Base-by-base conservation (phyloP, 2,888 invertebrate species). In the Aleiodes alternator region DNA sequence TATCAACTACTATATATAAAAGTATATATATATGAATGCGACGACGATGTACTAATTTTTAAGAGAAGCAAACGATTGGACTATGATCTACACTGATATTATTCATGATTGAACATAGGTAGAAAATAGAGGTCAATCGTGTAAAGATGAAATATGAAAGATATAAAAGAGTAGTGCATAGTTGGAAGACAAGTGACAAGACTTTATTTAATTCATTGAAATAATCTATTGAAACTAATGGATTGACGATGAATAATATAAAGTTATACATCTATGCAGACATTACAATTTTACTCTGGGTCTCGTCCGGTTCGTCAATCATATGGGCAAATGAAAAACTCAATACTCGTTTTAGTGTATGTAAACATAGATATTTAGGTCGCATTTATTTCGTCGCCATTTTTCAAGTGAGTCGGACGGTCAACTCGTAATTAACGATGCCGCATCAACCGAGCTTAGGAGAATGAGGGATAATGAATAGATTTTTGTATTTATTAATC, bases 261-360 rank as follows among this genome's bases (percentile, higher is more conserved):
- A 43, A 43, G 43, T 43, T 43, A 11, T 11, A 43, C 43, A 43
- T 38, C 38, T 14, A 23, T 64, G 43, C 48, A 14, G 43, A 14
- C 16, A 64, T 66, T 59, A 69, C 53, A 68, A 76, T 81, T 80
- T 82, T 82, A 80, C 83, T 78, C 83, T 78, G 81, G 34, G 78
- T 80, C 84, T 87, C 87, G 1, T 23, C 86, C 85, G 85, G 82
- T 76, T 88, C 82, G 84, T 88, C 87, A 87, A 87, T 84, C 84
- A 84, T 84, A 66, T 74, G 6, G 12, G n/a, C 4, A 9, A 43
- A 43, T 43, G 12, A 61, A 61, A 34, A 38, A 34, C 38, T 61
- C 23, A 85, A 86, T 87, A 87, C 85, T 87, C 87, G 83, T 87
- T 85, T 82, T 86, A 86, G 84, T 72, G 68, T 71, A 76, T 64